Conservation (phyloP, 2,888 invertebrate species). For the Pocota personata region DNA sequence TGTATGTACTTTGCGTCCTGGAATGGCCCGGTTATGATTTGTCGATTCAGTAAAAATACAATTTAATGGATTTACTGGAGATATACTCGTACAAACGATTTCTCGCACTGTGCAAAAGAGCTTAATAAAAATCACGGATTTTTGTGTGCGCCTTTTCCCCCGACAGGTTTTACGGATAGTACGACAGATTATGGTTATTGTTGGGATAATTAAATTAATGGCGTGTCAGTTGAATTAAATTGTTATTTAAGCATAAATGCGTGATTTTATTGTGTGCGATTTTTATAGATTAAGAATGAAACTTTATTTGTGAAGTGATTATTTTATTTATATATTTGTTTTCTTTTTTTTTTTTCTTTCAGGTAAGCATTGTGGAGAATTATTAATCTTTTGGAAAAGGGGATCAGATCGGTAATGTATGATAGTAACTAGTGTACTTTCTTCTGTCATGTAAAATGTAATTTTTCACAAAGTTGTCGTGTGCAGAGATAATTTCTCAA, state of each 20-base stretch:
- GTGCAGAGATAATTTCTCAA: too few species aligned
- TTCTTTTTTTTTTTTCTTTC: slow-evolving; percentile 19
- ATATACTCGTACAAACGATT: not conserved
- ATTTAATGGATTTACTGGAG: slow-evolving; percentile 25
- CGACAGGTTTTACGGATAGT: not conserved
- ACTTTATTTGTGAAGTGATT: not conserved
- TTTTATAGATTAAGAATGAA: slow-evolving; percentile 4
- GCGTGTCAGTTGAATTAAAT: slow-evolving; percentile 36
- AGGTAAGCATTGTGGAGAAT: slow-evolving; percentile 22
- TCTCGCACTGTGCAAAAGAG: not conserved
- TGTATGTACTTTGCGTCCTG: slow-evolving; percentile 1
- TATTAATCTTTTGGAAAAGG: not conserved
- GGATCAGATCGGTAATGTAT: not conserved
- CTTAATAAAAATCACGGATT: slow-evolving; percentile 12
- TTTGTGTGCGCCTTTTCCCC: not conserved
- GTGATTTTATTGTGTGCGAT: slow-evolving; percentile 20
- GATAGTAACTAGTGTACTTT: too few species aligned
- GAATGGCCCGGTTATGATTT: slow-evolving; percentile 37
- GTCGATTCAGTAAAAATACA: slow-evolving; percentile 38
- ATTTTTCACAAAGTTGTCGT: too few species aligned
- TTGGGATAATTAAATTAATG: slow-evolving; percentile 35
- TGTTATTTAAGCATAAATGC: slow-evolving; percentile 6
- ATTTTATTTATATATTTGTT: slow-evolving; percentile 5
- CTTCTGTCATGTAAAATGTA: too few species aligned
- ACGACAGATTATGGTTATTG: slow-evolving; percentile 16